Evolutionary conservation across 23 tunicate species (phyloP), one percentile per base, ranked within the genome.

Genomic region (Phallusia fumigata): DNA sequence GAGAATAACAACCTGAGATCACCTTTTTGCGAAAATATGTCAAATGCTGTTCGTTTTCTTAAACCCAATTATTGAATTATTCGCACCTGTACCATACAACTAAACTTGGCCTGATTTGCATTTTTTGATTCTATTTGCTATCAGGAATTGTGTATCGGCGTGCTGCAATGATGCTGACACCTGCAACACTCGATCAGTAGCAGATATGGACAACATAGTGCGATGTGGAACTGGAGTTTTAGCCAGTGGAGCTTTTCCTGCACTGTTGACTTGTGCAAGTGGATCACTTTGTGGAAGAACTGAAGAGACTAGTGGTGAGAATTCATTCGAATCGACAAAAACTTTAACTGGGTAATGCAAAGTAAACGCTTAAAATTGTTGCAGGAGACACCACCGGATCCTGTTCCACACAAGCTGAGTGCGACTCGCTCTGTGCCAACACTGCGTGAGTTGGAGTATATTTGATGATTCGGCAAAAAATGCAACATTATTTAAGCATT

Each of bases 91-190:
- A n/a, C n/a, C n/a, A n/a, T n/a, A n/a, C n/a, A n/a, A n/a, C n/a
- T n/a, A n/a, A n/a, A n/a, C n/a, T n/a, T n/a, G n/a, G n/a, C n/a
- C n/a, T n/a, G n/a, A n/a, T n/a, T n/a, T n/a, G n/a, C n/a, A n/a
- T n/a, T n/a, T n/a, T n/a, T n/a, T n/a, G n/a, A n/a, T n/a, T 40
- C 47, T 10, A 40, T 40, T 58, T 58, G 5, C 13, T 58, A 2
- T 1, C 16, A 58, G 69, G 16, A 24, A 24, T 13, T 58, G 69
- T 58, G 69, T 58, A 58, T 58, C 26, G 26, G 69, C 69, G 16
- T 58, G 69, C 13, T 58, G 69, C 69, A 58, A 58, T 16, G 69
- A 58, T 58, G 69, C 69, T 58, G 69, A 58, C 28, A 21, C 69
- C 8, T 58, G 69, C 69, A 58, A 58, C 69, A 58, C 28, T 6